Conservation (phyloP, 2,113 vertebrate species). For the Prochilodus magdalenae region DNA sequence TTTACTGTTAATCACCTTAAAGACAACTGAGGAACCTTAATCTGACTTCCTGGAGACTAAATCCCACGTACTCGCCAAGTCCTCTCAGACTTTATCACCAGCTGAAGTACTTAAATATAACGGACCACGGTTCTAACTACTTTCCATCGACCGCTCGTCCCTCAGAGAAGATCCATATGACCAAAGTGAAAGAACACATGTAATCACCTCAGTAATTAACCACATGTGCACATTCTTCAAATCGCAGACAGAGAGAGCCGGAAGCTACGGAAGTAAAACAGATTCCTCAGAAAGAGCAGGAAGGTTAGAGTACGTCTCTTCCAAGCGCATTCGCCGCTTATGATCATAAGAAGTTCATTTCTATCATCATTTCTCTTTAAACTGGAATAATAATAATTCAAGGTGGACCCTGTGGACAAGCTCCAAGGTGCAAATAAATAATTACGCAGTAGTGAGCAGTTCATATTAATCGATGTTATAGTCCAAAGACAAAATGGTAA, state of each 20-base stretch:
- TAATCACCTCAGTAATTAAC: slow-evolving; percentile 6
- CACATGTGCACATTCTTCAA: slow-evolving; percentile 18
- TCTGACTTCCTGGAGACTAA: neutral
- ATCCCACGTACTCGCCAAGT: neutral
- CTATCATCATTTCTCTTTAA: slow-evolving; percentile 44
- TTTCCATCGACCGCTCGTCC: slow-evolving; percentile 2
- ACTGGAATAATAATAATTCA: slow-evolving; percentile 56
- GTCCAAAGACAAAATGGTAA: slow-evolving; percentile 29
- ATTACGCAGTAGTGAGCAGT: slow-evolving; percentile 37
- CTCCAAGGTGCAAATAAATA: slow-evolving; percentile 55
- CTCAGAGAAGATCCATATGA: neutral
- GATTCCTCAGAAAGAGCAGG: neutral
- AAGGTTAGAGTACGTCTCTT: neutral
- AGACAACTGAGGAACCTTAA: neutral
- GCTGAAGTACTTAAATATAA: slow-evolving; percentile 27
- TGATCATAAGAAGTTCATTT: slow-evolving; percentile 20
- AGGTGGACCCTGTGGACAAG: slow-evolving; percentile 38
- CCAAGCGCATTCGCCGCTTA: neutral
- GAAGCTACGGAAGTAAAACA: slow-evolving; percentile 4
- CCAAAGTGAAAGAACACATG: neutral
- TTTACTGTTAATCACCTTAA: slow-evolving; percentile 11
- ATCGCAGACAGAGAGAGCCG: neutral
- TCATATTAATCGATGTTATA: slow-evolving; percentile 27
- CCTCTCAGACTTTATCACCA: neutral
- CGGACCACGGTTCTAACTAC: neutral